A percentile compares a stretch with the other conserved stretches of the same genome.
Evolutionary conservation across 2,888 invertebrate species (phyloP).

Genomic region (Tanytarsus gracilentus): DNA sequence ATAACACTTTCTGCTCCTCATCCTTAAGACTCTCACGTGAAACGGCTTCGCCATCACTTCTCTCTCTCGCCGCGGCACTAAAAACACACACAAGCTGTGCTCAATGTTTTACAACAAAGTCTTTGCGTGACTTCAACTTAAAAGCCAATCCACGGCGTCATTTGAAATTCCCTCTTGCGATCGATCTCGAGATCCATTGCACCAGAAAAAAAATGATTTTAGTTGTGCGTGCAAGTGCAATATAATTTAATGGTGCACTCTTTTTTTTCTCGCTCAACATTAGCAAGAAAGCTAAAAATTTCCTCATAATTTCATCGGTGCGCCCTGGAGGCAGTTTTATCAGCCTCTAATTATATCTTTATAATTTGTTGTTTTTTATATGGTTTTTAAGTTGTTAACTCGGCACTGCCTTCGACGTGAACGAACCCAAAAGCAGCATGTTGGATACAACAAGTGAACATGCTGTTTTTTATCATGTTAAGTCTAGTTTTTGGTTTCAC

Average conservation of each 20-base stretch:
- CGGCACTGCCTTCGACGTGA: no score
- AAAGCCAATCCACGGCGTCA: background rate
- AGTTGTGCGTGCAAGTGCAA: background rate
- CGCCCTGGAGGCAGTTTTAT: background rate
- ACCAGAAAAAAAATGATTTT: background rate
- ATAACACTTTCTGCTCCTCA: background rate
- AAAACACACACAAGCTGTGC: no score
- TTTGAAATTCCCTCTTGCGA: background rate
- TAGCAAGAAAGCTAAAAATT: background rate
- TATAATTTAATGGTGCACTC: background rate
- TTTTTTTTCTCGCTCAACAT: background rate
- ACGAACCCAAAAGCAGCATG: no score
- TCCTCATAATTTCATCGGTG: background rate
- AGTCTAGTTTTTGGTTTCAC: no score
- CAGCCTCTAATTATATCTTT: background rate
- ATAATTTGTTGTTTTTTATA: background rate
- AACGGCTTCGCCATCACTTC: background rate
- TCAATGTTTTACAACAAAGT: background rate
- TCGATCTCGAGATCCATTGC: background rate
- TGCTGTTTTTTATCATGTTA: background rate
- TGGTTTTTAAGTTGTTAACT: background rate
- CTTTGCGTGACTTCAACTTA: background rate
- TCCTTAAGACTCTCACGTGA: background rate
- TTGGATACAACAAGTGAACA: background rate
- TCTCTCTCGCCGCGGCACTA: no score